Conservation (phyloP, 2,888 invertebrate genomes). For the Scaptomyza polygonia region DNA sequence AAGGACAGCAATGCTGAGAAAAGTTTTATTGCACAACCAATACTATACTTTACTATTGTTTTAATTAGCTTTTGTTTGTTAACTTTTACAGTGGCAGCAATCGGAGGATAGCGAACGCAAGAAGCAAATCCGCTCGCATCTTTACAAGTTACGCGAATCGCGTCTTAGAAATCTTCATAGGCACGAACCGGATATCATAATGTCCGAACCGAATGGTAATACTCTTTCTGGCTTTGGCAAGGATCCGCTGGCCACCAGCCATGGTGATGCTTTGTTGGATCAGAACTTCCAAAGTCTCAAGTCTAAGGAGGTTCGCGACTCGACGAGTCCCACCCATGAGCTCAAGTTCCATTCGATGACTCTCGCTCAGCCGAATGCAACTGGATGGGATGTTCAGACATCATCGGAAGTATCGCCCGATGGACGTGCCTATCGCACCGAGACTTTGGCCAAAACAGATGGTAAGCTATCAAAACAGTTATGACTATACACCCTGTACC, state of each 20-base stretch:
- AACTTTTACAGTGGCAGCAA: conserved; percentile 88
- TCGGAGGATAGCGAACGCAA: conserved; percentile 94
- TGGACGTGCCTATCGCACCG: conserved; percentile 87
- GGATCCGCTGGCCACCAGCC: conserved; percentile 85
- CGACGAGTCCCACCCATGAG: conserved; percentile 89
- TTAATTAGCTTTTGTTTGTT: background rate
- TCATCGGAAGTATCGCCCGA: conserved; percentile 87
- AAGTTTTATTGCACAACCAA: background rate
- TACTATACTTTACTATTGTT: background rate
- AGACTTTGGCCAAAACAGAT: conserved; percentile 87
- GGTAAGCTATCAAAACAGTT: conserved; percentile 83
- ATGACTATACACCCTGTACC: background rate
- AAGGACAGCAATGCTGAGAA: conserved; percentile 39
- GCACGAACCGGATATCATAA: conserved; percentile 81
- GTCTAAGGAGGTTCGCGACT: conserved; percentile 91
- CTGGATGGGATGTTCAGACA: conserved; percentile 89
- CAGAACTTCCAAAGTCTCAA: conserved; percentile 92
- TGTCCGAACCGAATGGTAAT: conserved; percentile 80
- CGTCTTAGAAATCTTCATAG: conserved; percentile 90
- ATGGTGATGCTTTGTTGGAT: conserved; percentile 90
- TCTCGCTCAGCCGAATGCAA: conserved; percentile 83
- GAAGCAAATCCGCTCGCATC: conserved; percentile 93
- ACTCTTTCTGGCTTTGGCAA: conserved; percentile 84
- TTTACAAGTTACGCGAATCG: conserved; percentile 93
- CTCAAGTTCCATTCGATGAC: conserved; percentile 82